A percentile compares a stretch with the other conserved stretches of the same genome.
These are phyloP conservation scores for Callyntrura guangdongensis DNA, from an alignment of 2,888 invertebrate species.

Conservation along the genomic window DNA sequence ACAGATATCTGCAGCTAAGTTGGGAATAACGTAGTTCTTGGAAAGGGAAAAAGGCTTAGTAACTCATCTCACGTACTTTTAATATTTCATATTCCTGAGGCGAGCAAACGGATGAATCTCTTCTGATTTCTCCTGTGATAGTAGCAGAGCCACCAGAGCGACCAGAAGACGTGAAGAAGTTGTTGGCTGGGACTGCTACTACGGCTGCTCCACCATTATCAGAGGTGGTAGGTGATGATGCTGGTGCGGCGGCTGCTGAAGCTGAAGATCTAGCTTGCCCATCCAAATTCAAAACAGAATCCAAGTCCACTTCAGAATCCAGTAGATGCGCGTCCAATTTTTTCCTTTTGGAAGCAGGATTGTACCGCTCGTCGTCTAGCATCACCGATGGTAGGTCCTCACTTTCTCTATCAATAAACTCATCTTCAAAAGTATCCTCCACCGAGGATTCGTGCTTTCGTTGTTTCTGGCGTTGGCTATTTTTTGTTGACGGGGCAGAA, in stretches of 20 bases:
- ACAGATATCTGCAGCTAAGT: no score
- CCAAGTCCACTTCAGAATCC: slow-evolving; percentile 74
- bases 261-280: slow-evolving; percentile 62
- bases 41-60: slow-evolving; percentile 42
- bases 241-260: slow-evolving; percentile 51
- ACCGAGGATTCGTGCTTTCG: slow-evolving; percentile 51
- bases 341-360: slow-evolving; percentile 65
- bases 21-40: not conserved
- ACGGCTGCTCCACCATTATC: slow-evolving; percentile 5
- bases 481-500: slow-evolving; percentile 72
- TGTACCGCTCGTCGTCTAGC: slow-evolving; percentile 67
- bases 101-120: slow-evolving; percentile 86
- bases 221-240: slow-evolving; percentile 20
- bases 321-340: slow-evolving; percentile 75
- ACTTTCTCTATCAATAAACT: slow-evolving; percentile 67
- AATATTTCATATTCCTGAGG: slow-evolving; percentile 90
- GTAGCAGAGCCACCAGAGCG: slow-evolving; percentile 39
- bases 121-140: slow-evolving; percentile 80
- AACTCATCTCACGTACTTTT: slow-evolving; percentile 86
- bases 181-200: slow-evolving; percentile 7
- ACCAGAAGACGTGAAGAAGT: slow-evolving; percentile 59
- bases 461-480: slow-evolving; percentile 34
- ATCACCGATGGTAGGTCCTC: slow-evolving; percentile 33
- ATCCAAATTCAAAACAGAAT: slow-evolving; percentile 79
- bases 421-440: slow-evolving; percentile 56